Conservation (phyloP, 2,797 vertebrate species). For the Sebastiscus tertius region DNA sequence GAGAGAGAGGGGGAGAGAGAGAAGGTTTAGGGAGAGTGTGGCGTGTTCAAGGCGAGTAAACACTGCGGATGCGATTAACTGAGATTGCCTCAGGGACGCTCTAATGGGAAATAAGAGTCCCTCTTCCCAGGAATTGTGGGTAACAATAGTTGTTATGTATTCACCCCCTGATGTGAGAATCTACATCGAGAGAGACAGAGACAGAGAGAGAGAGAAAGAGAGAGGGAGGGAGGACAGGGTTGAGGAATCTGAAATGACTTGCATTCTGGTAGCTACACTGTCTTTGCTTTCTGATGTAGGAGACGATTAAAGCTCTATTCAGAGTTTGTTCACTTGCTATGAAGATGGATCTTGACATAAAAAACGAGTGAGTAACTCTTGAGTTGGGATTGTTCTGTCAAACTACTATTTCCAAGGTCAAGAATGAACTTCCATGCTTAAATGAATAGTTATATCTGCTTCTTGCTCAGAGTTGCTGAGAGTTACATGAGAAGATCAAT, state of each 20-base stretch:
- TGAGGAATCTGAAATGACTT: constrained; percentile 12
- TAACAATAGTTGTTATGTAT: constrained; percentile 36
- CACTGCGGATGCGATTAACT: constrained; percentile 63
- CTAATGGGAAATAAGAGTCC: constrained; percentile 63
- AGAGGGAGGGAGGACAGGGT: not conserved
- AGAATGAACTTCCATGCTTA: not conserved
- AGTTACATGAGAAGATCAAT: not conserved
- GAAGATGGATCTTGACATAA: not conserved
- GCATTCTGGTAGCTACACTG: not conserved
- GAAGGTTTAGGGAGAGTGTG: not conserved
- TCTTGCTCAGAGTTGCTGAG: not conserved
- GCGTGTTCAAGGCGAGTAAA: constrained; percentile 48
- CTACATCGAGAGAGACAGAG: not conserved
- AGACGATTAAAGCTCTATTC: not conserved
- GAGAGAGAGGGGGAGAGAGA: not conserved
- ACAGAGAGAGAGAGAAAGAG: no score
- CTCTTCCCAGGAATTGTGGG: constrained; percentile 42
- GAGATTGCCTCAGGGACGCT: constrained; percentile 51
- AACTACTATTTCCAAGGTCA: not conserved
- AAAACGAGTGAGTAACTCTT: not conserved
- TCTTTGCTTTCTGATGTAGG: not conserved
- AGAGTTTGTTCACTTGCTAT: not conserved
- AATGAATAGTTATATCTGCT: not conserved
- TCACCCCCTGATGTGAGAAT: constrained; percentile 29
- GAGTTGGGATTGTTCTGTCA: not conserved